These are phyloP conservation scores for Corvus hawaiiensis DNA, from an alignment of 2,113 vertebrate genomes.

Conservation along the genomic window DNA sequence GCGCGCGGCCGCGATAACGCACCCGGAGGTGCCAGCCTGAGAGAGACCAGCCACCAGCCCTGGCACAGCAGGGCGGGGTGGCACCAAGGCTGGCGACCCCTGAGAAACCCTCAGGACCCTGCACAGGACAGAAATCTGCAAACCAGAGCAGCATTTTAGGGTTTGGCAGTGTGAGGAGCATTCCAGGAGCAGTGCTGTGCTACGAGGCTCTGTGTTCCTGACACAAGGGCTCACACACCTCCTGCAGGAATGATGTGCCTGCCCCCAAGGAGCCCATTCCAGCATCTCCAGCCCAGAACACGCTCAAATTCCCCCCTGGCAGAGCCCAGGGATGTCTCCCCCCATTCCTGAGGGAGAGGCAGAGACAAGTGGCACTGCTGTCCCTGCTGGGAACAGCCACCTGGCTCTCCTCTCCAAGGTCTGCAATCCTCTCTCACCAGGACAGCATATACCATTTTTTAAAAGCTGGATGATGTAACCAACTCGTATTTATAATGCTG, in stretches of 20 bases:
- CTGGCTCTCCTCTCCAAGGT: neutral
- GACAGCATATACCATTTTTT: neutral
- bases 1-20: neutral
- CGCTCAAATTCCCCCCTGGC: neutral
- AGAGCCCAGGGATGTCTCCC: neutral
- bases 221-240: neutral
- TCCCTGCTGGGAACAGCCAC: neutral
- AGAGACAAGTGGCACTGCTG: neutral
- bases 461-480: constrained; percentile 45
- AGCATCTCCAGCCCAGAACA: neutral
- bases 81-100: neutral
- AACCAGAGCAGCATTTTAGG: neutral
- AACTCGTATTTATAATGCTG: constrained; percentile 51
- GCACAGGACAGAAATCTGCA: neutral
- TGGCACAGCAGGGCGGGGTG: neutral
- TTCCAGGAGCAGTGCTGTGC: fast-evolving
- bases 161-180: fast-evolving
- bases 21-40: neutral
- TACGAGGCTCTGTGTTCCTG: too few relatives aligned
- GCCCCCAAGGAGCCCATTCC: neutral
- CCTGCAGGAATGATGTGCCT: fast-evolving
- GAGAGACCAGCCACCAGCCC: neutral
- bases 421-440: neutral
- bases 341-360: neutral
- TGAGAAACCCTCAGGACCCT: neutral